Base-by-base conservation (phyloP, 2,113 vertebrate species). In the Propithecus coquereli region DNA sequence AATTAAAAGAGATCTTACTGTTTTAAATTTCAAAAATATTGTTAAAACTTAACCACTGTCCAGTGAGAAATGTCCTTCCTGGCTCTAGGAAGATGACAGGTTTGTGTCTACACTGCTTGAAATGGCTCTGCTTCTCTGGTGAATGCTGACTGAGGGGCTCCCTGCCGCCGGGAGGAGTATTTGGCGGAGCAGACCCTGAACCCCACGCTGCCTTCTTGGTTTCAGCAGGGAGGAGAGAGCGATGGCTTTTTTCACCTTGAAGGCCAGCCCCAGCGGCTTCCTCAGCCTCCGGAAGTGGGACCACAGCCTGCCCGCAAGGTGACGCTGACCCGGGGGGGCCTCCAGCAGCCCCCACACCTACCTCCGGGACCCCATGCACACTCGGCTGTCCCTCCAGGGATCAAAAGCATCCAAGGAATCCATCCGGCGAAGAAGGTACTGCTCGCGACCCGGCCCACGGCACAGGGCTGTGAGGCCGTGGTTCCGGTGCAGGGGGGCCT, bases 271-370 rank as follows among this genome's bases (percentile, higher is more conserved):
- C 99, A 98, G 98, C 98, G 98, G 94, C 96, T 98, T 90, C 99
- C 99, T 12, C 98, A 98, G 27, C 97, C 98, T 92, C 95, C 93
- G 34, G 99, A 99, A 52, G 98, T 97, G 91, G 99, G 99, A 97
- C 99, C 98, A 96, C 98, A 98, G 87, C 97, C 99, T 89, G 97
- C 99, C 81, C 99, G 99, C 98, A 99, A 99, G 99, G 99, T 99
- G 96, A 99, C 99, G 30, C 97, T 99, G 98, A 99, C 98, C 96
- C 98, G 98, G 92, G 98, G 98, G 91, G 96, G 94, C 70, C 98
- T 98, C 13, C 98, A 92, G 45, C 98, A 80, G 37, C 95, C 97
- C 90, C 98, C 98, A 98, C 98, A 94, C 52, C 79, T 57, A 0
- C 90, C 94, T 0, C 45, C 30, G 68, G 97, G 94, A 9, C 68